Evolutionary conservation across 2,888 invertebrate species (phyloP).

Genomic region (Eilema griseolum): DNA sequence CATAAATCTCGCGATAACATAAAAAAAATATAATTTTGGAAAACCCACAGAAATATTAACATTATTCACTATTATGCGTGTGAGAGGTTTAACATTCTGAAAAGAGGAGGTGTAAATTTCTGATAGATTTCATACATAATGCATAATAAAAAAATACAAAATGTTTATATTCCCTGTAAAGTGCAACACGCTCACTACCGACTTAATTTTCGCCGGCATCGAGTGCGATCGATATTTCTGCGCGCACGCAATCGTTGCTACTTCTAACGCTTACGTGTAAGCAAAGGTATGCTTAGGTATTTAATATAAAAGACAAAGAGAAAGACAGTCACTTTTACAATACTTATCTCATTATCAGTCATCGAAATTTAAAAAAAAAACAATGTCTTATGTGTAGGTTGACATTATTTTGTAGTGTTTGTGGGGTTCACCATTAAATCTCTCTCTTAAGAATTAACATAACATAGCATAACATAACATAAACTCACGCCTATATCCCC

Average conservation of each 20-base stretch:
- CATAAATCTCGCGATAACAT: no score
- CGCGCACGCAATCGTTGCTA: slow-evolving; percentile 65
- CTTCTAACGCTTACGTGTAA: slow-evolving; percentile 34
- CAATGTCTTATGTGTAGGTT: no score
- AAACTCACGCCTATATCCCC: no score
- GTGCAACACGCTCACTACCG: slow-evolving; percentile 64
- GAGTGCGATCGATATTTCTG: slow-evolving; percentile 59
- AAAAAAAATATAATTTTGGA: no score
- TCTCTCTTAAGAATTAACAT: no score
- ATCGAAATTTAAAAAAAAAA: not conserved
- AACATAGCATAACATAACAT: no score
- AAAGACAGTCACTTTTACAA: not conserved
- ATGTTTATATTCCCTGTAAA: slow-evolving; percentile 53
- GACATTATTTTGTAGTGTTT: not conserved
- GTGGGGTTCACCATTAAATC: no score
- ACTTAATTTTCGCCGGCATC: slow-evolving; percentile 75
- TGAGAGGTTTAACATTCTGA: no score
- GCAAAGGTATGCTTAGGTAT: not conserved
- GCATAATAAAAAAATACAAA: slow-evolving; percentile 22
- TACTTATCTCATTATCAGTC: not conserved
- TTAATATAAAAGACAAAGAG: not conserved
- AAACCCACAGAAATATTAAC: no score
- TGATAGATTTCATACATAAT: no score
- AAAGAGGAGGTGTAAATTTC: no score
- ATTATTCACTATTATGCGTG: no score